Conservation (phyloP, 2,797 vertebrate species). For the Toxotes lorentzi region DNA sequence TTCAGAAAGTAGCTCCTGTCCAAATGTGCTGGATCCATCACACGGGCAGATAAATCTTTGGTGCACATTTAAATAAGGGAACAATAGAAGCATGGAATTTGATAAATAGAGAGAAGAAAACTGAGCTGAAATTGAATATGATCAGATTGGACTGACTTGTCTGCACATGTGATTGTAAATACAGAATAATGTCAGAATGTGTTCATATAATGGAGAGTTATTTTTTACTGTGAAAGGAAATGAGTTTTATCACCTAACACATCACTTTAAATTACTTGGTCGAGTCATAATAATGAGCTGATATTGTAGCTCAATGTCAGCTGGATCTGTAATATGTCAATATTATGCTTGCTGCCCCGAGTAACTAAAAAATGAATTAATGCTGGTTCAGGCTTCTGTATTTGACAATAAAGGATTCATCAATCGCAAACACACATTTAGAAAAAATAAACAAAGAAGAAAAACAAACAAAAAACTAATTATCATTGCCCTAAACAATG, state of each 20-base stretch:
- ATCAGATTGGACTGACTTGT: constrained; percentile 41
- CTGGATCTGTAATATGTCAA: too few species aligned
- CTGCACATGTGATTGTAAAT: constrained; percentile 35
- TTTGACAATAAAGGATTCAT: too few species aligned
- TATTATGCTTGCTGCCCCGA: too few species aligned
- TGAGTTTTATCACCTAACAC: background rate
- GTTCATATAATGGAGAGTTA: constrained; percentile 12
- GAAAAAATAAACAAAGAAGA: too few species aligned
- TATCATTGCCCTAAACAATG: too few species aligned
- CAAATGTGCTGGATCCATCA: constrained; percentile 67
- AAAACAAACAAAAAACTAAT: too few species aligned
- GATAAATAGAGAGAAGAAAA: constrained; percentile 26
- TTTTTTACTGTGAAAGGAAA: background rate
- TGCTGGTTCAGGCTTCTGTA: too few species aligned
- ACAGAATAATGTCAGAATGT: constrained; percentile 9
- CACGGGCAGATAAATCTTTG: constrained; percentile 44
- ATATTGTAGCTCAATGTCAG: too few species aligned
- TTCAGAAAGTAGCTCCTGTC: constrained; percentile 45
- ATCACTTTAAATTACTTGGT: background rate
- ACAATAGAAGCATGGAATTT: constrained; percentile 26
- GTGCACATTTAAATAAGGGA: constrained; percentile 33
- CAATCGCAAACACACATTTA: too few species aligned
- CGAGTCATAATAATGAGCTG: background rate
- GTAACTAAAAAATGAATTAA: too few species aligned
- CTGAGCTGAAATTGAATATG: constrained; percentile 1